These are phyloP conservation scores for Hiodon alosoides DNA, from an alignment of 2,113 vertebrate genomes.

Conservation along the genomic window DNA sequence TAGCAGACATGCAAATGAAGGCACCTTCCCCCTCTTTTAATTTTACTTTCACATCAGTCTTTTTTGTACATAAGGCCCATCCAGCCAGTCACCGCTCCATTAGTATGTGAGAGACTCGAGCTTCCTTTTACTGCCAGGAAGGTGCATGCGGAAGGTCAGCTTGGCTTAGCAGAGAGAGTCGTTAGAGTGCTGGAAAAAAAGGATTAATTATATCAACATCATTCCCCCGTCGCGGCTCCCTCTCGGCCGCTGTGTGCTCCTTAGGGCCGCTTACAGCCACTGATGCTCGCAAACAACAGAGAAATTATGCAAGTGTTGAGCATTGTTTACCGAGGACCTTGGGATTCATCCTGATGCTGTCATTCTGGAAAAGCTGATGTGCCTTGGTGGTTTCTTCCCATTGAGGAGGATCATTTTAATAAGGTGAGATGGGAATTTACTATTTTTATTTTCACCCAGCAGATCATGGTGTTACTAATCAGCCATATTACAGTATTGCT, in stretches of 20 bases:
- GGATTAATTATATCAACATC: constrained; percentile 11
- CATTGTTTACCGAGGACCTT: neutral
- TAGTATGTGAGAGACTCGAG: neutral
- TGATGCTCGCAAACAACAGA: neutral
- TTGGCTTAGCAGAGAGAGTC: neutral
- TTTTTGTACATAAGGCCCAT: constrained; percentile 2
- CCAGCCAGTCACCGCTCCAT: neutral
- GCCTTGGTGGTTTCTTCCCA: neutral
- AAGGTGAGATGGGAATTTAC: neutral
- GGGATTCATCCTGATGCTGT: neutral
- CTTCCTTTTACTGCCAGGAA: neutral
- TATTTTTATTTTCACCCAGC: neutral
- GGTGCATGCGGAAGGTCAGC: neutral
- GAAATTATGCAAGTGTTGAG: constrained; percentile 1
- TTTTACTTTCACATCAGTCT: neutral
- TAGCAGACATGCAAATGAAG: constrained; percentile 24
- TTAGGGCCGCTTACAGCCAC: neutral
- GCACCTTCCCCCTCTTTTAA: neutral
- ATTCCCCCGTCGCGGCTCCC: neutral
- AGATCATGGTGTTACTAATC: neutral
- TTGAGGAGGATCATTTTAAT: neutral
- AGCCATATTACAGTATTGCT: no score
- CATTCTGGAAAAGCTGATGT: neutral
- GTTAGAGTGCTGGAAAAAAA: neutral
- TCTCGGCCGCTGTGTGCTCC: neutral